phyloP scores from a whole-genome alignment of 1,140 invertebrate genomes.

The Drosophila serrata region DNA sequence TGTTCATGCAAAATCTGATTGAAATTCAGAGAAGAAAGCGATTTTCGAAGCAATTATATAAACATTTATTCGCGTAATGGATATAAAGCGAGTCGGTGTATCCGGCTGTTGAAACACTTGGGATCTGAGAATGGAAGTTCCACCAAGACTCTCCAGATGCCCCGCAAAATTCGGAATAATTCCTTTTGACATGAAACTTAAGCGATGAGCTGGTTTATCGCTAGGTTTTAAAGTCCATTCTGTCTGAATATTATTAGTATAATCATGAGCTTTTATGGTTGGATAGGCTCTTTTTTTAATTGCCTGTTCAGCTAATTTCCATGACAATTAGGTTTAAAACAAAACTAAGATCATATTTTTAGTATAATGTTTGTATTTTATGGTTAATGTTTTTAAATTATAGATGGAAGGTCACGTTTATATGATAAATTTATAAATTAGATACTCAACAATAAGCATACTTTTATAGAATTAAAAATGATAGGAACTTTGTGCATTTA shows the following conservation, averaged over 20 bases:
- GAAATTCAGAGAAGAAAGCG: constrained; percentile 6
- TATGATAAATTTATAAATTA: neutral
- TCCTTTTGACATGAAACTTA: neutral
- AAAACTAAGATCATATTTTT: constrained; percentile 6
- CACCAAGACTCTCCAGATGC: constrained; percentile 7
- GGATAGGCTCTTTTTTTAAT: constrained; percentile 20
- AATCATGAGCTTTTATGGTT: constrained; percentile 13
- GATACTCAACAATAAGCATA: neutral
- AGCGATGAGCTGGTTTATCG: constrained; percentile 1
- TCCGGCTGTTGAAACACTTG: constrained; percentile 14
- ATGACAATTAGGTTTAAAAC: neutral
- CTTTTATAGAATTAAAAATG: neutral
- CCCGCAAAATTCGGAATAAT: neutral
- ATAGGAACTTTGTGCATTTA: neutral
- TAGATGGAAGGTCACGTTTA: neutral
- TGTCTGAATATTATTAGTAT: neutral
- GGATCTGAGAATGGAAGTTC: constrained; percentile 2
- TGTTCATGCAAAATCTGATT: constrained; percentile 16
- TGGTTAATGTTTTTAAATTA: neutral
- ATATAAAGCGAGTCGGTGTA: constrained; percentile 6
- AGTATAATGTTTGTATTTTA: neutral
- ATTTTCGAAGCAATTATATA: constrained; percentile 17
- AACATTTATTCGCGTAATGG: constrained; percentile 33
- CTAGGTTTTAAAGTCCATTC: constrained; percentile 1
- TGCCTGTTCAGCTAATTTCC: constrained; percentile 5